Evolutionary conservation across 37 sponge, comb jelly and placozoan genomes (phyloP).

Genomic region (Hexactinellida sp.): DNA sequence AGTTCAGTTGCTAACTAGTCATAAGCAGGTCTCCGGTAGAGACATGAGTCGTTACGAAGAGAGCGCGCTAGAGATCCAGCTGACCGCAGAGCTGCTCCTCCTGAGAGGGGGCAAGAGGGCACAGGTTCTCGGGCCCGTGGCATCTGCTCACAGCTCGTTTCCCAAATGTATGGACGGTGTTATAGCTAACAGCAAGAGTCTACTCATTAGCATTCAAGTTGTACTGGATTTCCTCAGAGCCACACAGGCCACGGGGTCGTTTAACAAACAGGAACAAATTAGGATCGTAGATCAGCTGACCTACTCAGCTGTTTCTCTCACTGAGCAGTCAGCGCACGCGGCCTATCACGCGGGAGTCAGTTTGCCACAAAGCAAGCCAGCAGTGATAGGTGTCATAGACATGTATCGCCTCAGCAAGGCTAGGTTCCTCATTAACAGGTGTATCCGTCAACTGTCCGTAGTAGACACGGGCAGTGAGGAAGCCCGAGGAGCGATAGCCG

Average conservation of each 20-base stretch:
- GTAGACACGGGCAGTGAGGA: neutral
- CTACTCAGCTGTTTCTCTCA: neutral
- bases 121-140: neutral
- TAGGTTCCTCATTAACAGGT: neutral
- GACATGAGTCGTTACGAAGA: neutral
- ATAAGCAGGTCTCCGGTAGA: no score
- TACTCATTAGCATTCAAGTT: neutral
- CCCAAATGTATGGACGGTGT: neutral
- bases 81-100: neutral
- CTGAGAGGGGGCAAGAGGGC: slow-evolving; percentile 6
- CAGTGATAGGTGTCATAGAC: neutral
- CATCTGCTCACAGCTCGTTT: neutral
- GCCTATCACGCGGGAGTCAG: neutral
- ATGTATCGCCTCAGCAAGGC: neutral
- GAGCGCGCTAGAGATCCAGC: neutral
- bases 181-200: neutral
- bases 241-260: neutral
- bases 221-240: neutral
- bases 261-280: neutral
- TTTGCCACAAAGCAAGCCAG: neutral
- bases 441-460: neutral
- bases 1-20: no score
- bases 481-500: neutral
- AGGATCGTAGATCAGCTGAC: neutral
- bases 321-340: neutral